Base-by-base conservation (phyloP, 2,797 vertebrate genomes). In the Chelmon rostratus region DNA sequence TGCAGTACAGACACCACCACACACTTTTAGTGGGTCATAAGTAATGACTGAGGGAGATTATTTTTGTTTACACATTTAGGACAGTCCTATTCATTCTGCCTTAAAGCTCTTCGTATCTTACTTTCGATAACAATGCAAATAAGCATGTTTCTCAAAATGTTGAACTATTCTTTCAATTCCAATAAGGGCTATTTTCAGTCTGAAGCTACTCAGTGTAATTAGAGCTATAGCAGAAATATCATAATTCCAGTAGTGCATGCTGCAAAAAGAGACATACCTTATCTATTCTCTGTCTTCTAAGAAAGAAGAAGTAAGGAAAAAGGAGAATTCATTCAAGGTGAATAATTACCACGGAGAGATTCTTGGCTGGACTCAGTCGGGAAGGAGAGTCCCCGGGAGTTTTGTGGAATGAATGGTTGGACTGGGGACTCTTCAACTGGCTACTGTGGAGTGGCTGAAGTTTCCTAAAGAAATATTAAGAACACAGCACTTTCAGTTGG, bases 351-450 rank as follows among this genome's bases (percentile, higher is more conserved):
- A 88, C 87, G 23, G 94, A 92, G 75, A 92, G 89, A 87, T 81
- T 94, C 91, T 95, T 96, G 88, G 94, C 94, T 86, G 95, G 95
- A 84, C 95, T 96, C 85, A 95, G 93, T 49, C 93, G 93, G 78
- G 94, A 95, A 8, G 95, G 94, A 73, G 95, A 95, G 89, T 96
- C 93, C 81, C 93, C 95, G 2, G 92, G 86, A 80, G 92, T 88
- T 94, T 95, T 95, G 86, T 83, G 86, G 91, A 93, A 94, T 85
- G 95, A 93, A 68, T 90, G 88, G 88, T 90, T 94, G 84, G 86
- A 85, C 87, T 95, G 96, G 76, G 93, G 94, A 86, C 89, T 92
- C 50, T 87, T 93, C 76, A 92, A 61, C 81, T 94, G 95, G 92
- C 88, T 92, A 79, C 83, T 91, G 91, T 93, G 90, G 78, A 94